phyloP scores from a whole-genome alignment of 2,888 invertebrate species.

The Metacarcinus magister region DNA sequence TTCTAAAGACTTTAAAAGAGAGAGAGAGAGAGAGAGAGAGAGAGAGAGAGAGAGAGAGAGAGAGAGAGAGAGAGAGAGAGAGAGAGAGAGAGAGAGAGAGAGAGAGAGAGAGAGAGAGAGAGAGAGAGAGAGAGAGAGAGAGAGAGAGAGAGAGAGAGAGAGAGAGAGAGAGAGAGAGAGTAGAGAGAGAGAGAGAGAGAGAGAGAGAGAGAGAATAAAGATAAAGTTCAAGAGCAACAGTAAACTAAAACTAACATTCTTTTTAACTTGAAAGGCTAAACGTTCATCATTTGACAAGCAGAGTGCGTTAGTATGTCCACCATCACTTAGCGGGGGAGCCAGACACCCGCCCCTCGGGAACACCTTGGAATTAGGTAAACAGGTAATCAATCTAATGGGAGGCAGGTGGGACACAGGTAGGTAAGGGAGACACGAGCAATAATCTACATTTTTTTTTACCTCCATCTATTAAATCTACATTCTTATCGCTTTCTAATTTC shows the following conservation, averaged over 20 bases:
- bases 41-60: not conserved
- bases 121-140: slow-evolving; percentile 14
- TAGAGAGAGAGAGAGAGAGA: not conserved
- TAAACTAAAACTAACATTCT: not conserved
- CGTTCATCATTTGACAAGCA: too few relatives aligned
- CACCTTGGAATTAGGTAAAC: too few relatives aligned
- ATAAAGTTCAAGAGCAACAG: not conserved
- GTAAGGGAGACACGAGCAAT: too few relatives aligned
- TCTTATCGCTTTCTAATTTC: too few relatives aligned
- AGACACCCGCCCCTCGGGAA: too few relatives aligned
- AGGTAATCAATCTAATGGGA: too few relatives aligned
- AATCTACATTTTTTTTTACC: too few relatives aligned
- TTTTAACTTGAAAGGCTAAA: too few relatives aligned
- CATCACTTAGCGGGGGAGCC: too few relatives aligned
- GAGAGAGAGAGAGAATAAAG: not conserved
- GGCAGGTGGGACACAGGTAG: too few relatives aligned
- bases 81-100: not conserved
- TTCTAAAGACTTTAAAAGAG: not conserved
- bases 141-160: not conserved
- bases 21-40: not conserved
- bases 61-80: slow-evolving; percentile 21
- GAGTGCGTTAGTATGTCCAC: too few relatives aligned
- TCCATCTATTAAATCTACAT: too few relatives aligned
- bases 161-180: not conserved
- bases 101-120: not conserved